These are phyloP conservation scores for Scomber scombrus DNA, from an alignment of 2,113 vertebrate genomes.

Conservation along the genomic window DNA sequence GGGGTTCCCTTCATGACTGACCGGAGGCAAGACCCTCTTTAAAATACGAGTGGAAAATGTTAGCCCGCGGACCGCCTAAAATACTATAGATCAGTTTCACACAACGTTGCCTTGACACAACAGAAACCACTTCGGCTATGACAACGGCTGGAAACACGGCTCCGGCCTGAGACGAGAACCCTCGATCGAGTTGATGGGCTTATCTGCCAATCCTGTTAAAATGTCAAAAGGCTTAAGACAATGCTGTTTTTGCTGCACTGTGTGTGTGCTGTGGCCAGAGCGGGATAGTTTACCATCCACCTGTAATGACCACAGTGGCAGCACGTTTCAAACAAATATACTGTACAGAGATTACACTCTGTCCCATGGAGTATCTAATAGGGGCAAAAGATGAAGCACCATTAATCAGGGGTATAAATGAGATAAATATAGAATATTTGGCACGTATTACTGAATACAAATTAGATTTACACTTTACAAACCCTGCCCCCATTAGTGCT, in stretches of 20 bases:
- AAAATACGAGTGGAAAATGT: conserved; percentile 69
- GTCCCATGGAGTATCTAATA: background rate
- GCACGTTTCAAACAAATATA: background rate
- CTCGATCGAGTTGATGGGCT: conserved; percentile 58
- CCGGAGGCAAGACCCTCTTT: conserved; percentile 31
- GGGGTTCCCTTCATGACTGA: conserved; percentile 53
- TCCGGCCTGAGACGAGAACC: conserved; percentile 45
- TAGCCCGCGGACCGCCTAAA: conserved; percentile 43
- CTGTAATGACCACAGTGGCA: conserved; percentile 23
- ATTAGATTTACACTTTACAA: conserved; percentile 24
- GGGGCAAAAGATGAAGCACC: conserved; percentile 15
- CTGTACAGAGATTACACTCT: background rate
- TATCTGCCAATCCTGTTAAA: conserved; percentile 69
- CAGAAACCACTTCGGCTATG: conserved; percentile 49
- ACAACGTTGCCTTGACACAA: conserved; percentile 35
- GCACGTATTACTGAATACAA: conserved; percentile 1
- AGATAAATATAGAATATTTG: conserved; percentile 20
- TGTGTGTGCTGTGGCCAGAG: background rate
- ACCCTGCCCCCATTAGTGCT: background rate
- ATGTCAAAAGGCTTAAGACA: conserved; percentile 72
- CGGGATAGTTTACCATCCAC: conserved; percentile 5
- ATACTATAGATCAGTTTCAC: conserved; percentile 69
- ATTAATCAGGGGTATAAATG: conserved; percentile 9
- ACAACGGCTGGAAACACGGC: conserved; percentile 52
- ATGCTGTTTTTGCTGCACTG: background rate